Conservation (phyloP, 2,113 vertebrate genomes). For the Alectura lathami region DNA sequence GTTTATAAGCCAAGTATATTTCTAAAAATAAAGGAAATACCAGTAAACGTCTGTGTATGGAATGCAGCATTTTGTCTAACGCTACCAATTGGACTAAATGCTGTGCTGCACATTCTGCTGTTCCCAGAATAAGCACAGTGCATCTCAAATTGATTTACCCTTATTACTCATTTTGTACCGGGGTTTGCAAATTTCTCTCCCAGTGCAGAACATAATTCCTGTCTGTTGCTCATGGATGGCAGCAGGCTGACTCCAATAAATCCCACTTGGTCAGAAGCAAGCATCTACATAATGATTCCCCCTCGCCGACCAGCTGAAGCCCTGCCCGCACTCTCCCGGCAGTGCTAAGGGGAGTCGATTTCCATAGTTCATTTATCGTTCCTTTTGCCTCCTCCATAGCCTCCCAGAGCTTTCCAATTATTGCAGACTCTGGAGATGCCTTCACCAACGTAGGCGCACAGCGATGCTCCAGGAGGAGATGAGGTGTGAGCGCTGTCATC, state of each 20-base stretch:
- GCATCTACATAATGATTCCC: background rate
- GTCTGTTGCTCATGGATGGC: background rate
- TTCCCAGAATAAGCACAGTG: background rate
- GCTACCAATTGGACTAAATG: background rate
- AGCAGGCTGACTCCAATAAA: constrained; percentile 36
- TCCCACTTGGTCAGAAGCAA: constrained; percentile 1
- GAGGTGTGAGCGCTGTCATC: background rate
- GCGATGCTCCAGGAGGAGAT: background rate
- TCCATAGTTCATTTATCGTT: background rate
- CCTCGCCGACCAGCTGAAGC: background rate
- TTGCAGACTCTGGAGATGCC: background rate
- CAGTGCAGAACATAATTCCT: background rate
- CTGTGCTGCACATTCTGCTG: background rate
- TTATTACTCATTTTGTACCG: constrained; percentile 8
- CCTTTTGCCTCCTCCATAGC: background rate
- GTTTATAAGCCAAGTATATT: background rate
- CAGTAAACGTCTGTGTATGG: background rate
- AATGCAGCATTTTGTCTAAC: background rate
- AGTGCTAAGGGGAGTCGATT: background rate
- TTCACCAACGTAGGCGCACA: background rate
- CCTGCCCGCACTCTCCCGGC: background rate
- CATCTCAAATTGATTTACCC: constrained; percentile 47
- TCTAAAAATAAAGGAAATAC: constrained; percentile 38
- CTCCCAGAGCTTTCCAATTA: background rate
- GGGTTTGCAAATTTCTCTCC: constrained; percentile 38